These are phyloP conservation scores for Takifugu bimaculatus DNA, from an alignment of 2,113 vertebrate genomes.

Conservation along the genomic window DNA sequence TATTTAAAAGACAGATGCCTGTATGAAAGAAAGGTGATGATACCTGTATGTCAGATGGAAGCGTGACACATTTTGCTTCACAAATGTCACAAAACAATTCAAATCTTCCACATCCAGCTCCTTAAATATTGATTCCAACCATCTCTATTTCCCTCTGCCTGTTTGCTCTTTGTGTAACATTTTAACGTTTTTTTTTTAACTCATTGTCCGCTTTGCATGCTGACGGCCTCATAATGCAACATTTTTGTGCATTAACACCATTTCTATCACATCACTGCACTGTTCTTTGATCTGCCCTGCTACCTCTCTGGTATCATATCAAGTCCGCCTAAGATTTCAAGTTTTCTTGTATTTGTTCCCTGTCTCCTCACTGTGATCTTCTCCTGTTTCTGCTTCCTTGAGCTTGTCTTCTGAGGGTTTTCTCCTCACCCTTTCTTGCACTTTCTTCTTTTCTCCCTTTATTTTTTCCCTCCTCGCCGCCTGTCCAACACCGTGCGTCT, in stretches of 20 bases:
- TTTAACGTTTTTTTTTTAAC: background rate
- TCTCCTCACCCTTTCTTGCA: background rate
- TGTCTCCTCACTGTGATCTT: background rate
- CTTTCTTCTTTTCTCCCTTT: background rate
- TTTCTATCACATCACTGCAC: constrained; percentile 19
- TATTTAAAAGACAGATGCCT: constrained; percentile 19
- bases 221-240: background rate
- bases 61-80: background rate
- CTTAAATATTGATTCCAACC: too few species aligned
- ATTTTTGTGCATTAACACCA: constrained; percentile 3
- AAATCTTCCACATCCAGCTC: too few species aligned
- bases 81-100: background rate
- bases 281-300: constrained; percentile 4
- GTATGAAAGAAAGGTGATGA: constrained; percentile 6
- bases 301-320: constrained; percentile 1
- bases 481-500: constrained; percentile 25
- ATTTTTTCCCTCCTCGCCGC: background rate
- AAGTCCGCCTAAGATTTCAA: background rate
- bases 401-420: background rate
- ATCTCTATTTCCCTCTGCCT: background rate
- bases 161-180: background rate
- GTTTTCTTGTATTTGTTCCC: background rate
- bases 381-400: background rate
- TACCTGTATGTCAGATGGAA: background rate
- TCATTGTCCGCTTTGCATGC: background rate